These are phyloP conservation scores for Gobio occitaniae DNA, from an alignment of 2,797 vertebrate genomes.

Conservation along the genomic window DNA sequence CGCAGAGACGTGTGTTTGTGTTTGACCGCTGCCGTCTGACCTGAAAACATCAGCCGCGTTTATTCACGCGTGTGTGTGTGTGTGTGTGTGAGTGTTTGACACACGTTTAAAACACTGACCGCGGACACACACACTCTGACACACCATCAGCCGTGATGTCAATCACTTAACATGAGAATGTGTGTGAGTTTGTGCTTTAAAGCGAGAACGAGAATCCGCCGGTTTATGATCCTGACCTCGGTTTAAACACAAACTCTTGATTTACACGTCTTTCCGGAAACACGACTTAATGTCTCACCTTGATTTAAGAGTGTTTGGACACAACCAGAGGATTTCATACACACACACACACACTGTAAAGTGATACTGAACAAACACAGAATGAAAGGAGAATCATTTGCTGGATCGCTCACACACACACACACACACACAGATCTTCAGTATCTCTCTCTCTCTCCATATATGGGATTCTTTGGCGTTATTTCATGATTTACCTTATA, in stretches of 20 bases:
- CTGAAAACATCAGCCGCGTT: slow-evolving; percentile 13
- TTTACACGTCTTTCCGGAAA: background rate
- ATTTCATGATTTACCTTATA: slow-evolving; percentile 40
- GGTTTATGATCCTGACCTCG: background rate
- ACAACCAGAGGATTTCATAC: background rate
- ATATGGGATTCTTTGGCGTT: slow-evolving; percentile 36
- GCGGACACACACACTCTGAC: background rate
- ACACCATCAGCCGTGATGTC: background rate
- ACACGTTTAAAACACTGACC: background rate
- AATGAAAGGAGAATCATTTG: background rate
- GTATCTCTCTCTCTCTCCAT: slow-evolving; percentile 34
- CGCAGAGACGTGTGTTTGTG: background rate
- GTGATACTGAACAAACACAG: background rate
- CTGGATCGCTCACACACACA: background rate
- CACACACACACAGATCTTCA: slow-evolving; percentile 20
- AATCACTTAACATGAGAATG: background rate
- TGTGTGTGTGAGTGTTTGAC: too few relatives aligned
- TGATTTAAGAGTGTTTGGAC: background rate
- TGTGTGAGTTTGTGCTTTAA: background rate
- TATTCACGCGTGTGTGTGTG: background rate
- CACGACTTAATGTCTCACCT: background rate
- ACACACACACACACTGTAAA: too few relatives aligned
- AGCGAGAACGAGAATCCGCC: background rate
- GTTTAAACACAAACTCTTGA: background rate
- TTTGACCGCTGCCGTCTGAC: background rate